Evolutionary conservation across 2,113 vertebrate species (phyloP).

Genomic region (Orthonyx spaldingii): DNA sequence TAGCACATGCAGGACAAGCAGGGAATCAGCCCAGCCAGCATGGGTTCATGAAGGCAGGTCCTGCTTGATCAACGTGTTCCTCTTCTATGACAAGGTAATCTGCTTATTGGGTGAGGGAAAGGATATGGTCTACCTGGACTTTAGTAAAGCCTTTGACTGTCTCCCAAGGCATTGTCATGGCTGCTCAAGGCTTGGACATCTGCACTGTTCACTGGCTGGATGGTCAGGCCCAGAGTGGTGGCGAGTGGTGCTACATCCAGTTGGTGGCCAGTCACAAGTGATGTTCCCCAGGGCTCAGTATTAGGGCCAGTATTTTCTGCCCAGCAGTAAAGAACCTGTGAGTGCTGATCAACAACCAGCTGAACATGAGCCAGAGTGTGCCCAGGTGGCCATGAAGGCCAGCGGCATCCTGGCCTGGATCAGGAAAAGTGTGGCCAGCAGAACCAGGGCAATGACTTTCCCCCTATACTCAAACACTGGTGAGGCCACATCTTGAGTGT

Average conservation of each 20-base stretch:
- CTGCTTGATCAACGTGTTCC: not conserved
- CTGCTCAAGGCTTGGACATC: not conserved
- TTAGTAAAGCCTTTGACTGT: not conserved
- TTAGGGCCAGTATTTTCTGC: not conserved
- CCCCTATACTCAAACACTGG: no score
- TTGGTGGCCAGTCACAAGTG: not conserved
- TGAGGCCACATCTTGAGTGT: not conserved
- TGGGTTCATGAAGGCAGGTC: not conserved
- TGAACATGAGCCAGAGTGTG: not conserved
- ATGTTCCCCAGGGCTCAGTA: not conserved
- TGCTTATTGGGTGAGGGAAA: not conserved
- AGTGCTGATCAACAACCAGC: fast-evolving
- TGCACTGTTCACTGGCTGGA: not conserved
- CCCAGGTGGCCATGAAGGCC: not conserved
- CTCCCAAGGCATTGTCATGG: not conserved
- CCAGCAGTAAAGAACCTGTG: not conserved
- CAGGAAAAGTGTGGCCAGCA: not conserved
- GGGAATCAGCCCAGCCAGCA: not conserved
- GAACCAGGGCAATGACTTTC: not conserved
- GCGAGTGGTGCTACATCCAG: not conserved
- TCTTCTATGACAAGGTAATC: not conserved
- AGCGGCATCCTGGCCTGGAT: not conserved
- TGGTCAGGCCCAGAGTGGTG: not conserved
- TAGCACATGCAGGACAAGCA: not conserved
- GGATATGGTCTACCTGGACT: no score